Base-by-base conservation (phyloP, 2,113 vertebrate species). In the Lampris incognitus region DNA sequence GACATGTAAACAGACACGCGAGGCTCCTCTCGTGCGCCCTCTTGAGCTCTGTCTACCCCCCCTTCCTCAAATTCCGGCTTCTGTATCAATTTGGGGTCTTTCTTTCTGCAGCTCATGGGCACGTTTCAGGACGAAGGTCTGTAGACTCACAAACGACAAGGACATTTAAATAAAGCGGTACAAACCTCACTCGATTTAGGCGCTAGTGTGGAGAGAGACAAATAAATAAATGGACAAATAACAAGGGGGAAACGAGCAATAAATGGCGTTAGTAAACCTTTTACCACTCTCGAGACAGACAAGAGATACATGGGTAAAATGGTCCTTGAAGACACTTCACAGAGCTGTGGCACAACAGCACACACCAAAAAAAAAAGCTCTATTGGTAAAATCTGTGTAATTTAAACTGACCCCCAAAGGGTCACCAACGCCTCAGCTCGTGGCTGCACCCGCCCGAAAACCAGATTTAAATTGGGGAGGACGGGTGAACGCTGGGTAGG, bases 301-400 rank as follows among this genome's bases (percentile, higher is more conserved):
- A 70, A 92, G 0, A 83, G 42, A 90, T 76, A 90, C 8, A 92
- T 82, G 89, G 24, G 68, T 72, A 90, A 24, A 41, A 82, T 65
- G 65, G 52, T 49, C 74, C 63, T 79, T 46, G 81, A 74, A 82
- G 5, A 91, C 83, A 86, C 39, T 50, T 49, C 72, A 81, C 60
- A 80, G 9, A 5, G 51, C 66, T 68, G 76, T 76, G 81, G 80
- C 6, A 81, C 57, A 85, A 37, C 59, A 75, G 84, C 86, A 92
- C 86, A 89, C 24, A 24, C 24, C 24, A 0, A 24, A 24, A 24
- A 24, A 85, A n/a, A 86, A 89, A 82, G 83, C 85, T 72, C 79
- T 73, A 87, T 83, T 90, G 92, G 90, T 83, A 69, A 89, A 93
- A 92, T 92, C 89, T 85, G 78, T 87, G 82, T 68, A 82, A 56